Percentiles rank a stretch among this genome's conserved stretches.
Evolutionary conservation across 2,888 invertebrate species (phyloP).

Genomic region (Thera britannica): DNA sequence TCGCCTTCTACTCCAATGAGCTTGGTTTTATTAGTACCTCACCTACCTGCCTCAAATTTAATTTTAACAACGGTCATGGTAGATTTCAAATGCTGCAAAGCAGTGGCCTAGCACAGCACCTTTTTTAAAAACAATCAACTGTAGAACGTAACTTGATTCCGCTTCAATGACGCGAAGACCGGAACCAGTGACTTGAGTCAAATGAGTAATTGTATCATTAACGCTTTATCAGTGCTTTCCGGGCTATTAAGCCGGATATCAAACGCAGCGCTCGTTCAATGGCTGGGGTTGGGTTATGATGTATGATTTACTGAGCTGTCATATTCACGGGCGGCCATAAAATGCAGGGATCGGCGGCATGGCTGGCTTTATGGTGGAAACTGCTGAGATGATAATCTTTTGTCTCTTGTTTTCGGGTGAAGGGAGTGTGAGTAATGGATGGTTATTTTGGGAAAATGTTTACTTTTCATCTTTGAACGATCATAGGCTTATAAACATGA

Average conservation of each 20-base stretch:
- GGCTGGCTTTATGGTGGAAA: conserved; percentile 51
- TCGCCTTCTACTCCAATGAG: not conserved
- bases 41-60: not conserved
- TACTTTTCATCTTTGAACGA: conserved; percentile 7
- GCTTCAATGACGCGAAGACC: conserved; percentile 32
- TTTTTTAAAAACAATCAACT: conserved; percentile 22
- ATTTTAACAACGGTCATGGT: not conserved
- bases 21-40: not conserved
- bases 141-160: conserved; percentile 39
- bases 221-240: conserved; percentile 50
- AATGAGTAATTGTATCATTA: conserved; percentile 43
- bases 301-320: conserved; percentile 50
- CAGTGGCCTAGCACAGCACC: not conserved
- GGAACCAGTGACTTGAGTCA: conserved; percentile 41
- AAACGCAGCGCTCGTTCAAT: conserved; percentile 52
- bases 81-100: not conserved
- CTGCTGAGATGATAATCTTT: conserved; percentile 55
- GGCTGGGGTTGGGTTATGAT: conserved; percentile 51
- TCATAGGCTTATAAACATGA: not conserved
- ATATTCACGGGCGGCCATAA: conserved; percentile 50
- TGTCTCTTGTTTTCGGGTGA: conserved; percentile 51
- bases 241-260: conserved; percentile 59
- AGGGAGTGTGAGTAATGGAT: conserved; percentile 47
- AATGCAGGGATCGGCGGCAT: conserved; percentile 53
- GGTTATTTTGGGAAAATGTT: conserved; percentile 34